Evolutionary conservation across 2,888 invertebrate genomes (phyloP).

Genomic region (Panopea generosa): DNA sequence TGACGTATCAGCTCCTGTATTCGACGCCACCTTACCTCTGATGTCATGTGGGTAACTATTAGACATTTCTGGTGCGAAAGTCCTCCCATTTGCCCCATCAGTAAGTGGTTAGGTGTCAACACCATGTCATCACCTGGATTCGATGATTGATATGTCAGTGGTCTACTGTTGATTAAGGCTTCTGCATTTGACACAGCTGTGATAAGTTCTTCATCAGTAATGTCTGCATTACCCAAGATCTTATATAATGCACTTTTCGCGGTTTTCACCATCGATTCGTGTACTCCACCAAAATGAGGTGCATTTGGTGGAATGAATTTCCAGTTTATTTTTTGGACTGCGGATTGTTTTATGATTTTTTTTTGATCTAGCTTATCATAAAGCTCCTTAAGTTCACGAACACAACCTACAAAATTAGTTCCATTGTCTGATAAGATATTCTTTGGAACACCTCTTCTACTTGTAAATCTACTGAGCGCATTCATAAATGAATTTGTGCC

Average conservation of each 20-base stretch:
- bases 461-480: conserved; percentile 39
- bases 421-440: conserved; percentile 49
- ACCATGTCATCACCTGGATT: conserved; percentile 17
- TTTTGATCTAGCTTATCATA: conserved; percentile 25
- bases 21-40: conserved; percentile 32
- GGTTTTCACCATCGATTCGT: too few species aligned
- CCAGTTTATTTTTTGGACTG: conserved; percentile 39
- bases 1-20: conserved; percentile 55
- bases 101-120: conserved; percentile 25
- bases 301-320: conserved; percentile 31
- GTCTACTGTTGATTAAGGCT: conserved; percentile 15
- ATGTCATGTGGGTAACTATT: too few species aligned
- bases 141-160: conserved; percentile 19
- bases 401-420: conserved; percentile 45
- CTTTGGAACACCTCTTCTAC: conserved; percentile 38
- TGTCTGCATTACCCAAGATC: conserved; percentile 32
- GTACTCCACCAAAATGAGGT: too few species aligned
- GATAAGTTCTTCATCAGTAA: conserved; percentile 42
- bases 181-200: conserved; percentile 22
- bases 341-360: conserved; percentile 8
- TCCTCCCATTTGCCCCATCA: conserved; percentile 41
- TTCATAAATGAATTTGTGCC: too few species aligned
- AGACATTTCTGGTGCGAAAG: conserved; percentile 43
- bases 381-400: conserved; percentile 34
- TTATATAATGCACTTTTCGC: too few species aligned